Conservation (phyloP, 2,888 invertebrate genomes). For the Rhagonycha fulva region DNA sequence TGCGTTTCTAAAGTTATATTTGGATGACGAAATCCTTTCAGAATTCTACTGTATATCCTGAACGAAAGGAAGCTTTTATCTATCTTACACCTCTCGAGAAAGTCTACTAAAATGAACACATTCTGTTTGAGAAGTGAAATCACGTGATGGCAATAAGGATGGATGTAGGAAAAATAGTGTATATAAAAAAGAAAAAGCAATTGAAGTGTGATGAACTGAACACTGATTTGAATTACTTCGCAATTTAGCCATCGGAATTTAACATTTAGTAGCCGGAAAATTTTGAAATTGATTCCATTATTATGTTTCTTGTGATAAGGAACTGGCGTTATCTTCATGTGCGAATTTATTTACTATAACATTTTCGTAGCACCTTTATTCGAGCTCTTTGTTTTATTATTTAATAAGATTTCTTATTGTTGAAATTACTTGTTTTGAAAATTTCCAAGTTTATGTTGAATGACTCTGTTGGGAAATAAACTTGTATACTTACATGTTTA, state of each 20-base stretch:
- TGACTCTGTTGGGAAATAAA: constrained; percentile 4
- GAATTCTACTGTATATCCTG: constrained; percentile 30
- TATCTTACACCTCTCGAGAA: constrained; percentile 31
- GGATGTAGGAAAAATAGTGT: not conserved
- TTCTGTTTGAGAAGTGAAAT: not conserved
- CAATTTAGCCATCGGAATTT: constrained; percentile 22
- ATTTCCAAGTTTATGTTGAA: constrained; percentile 1
- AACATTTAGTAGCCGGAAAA: constrained; percentile 18
- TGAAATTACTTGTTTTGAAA: not conserved
- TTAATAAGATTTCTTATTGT: not conserved
- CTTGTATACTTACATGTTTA: not conserved
- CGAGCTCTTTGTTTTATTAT: not conserved
- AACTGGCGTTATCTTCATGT: not conserved
- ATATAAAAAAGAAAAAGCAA: constrained; percentile 11
- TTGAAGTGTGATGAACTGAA: constrained; percentile 28
- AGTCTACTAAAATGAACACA: constrained; percentile 11
- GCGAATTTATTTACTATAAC: not conserved
- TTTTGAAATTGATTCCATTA: constrained; percentile 13
- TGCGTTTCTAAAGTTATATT: constrained; percentile 32
- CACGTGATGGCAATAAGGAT: not conserved
- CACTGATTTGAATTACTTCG: constrained; percentile 28
- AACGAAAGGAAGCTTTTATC: constrained; percentile 32
- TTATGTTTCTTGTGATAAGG: not conserved
- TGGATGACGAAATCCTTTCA: constrained; percentile 30
- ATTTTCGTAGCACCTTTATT: not conserved